phyloP scores from a whole-genome alignment of 2,888 invertebrate genomes.

The Metopia argyrocephala region DNA sequence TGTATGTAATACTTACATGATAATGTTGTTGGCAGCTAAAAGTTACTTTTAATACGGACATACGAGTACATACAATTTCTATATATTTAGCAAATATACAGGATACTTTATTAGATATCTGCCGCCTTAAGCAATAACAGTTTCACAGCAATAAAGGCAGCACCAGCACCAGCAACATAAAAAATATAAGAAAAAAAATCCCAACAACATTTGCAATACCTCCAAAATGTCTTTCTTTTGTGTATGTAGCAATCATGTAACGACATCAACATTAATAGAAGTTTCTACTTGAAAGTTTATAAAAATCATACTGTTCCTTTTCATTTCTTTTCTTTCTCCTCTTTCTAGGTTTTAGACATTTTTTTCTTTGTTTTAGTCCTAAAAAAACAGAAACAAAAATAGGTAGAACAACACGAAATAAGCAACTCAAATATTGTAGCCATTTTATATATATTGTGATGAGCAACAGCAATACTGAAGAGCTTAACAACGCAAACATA shows the following conservation, averaged over 20 bases:
- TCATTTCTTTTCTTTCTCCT: background rate
- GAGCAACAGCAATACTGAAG: constrained; percentile 32
- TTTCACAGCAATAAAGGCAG: constrained; percentile 32
- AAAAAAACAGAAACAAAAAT: background rate
- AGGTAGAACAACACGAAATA: constrained; percentile 3
- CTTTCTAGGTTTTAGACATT: background rate
- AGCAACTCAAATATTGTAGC: constrained; percentile 23
- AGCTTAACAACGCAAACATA: constrained; percentile 61
- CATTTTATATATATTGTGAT: constrained; percentile 29
- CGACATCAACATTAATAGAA: constrained; percentile 48
- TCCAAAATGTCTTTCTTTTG: constrained; percentile 59
- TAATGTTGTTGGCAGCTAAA: constrained; percentile 20
- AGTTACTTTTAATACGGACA: background rate
- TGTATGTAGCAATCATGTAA: constrained; percentile 58
- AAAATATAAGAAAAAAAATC: constrained; percentile 24
- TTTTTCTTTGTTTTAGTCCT: background rate
- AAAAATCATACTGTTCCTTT: constrained; percentile 41
- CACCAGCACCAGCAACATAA: constrained; percentile 5
- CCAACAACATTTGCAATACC: constrained; percentile 46
- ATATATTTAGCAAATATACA: constrained; percentile 16
- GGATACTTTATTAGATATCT: constrained; percentile 61
- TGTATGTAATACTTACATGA: constrained; percentile 17
- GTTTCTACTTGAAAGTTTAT: constrained; percentile 36
- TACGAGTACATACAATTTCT: background rate
- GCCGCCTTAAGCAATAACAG: constrained; percentile 52